These are phyloP conservation scores for Okapia johnstoni DNA, from an alignment of 2,113 vertebrate species.

Conservation along the genomic window DNA sequence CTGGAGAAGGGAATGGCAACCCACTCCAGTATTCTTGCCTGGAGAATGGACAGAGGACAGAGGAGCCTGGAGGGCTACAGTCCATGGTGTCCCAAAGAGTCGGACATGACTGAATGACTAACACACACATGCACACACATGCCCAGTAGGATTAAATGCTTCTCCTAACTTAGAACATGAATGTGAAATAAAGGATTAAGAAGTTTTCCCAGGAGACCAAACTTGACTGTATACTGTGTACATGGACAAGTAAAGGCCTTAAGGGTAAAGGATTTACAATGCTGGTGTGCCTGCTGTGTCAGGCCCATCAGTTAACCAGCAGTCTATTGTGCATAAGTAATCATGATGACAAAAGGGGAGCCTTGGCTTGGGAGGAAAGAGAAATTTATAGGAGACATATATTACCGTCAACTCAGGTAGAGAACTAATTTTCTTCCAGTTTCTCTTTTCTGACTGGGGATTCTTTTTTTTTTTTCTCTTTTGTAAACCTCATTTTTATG, in stretches of 20 bases:
- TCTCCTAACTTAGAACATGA: background rate
- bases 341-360: background rate
- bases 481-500: conserved; percentile 44
- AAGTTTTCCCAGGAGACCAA: background rate
- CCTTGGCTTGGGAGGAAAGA: background rate
- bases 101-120: background rate
- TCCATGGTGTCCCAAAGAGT: background rate
- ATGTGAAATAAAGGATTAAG: background rate
- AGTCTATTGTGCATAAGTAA: background rate
- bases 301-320: background rate
- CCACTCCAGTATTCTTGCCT: background rate
- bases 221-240: background rate
- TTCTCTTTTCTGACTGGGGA: conserved; percentile 28
- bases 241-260: background rate
- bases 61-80: background rate
- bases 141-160: background rate
- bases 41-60: background rate
- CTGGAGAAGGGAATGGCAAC: background rate
- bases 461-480: conserved; percentile 22
- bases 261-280: background rate
- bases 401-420: background rate
- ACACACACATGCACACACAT: background rate
- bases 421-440: conserved; percentile 30
- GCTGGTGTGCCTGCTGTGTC: background rate
- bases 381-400: background rate